Base-by-base conservation (phyloP, 2,113 vertebrate genomes). In the Atrichornis clamosus region DNA sequence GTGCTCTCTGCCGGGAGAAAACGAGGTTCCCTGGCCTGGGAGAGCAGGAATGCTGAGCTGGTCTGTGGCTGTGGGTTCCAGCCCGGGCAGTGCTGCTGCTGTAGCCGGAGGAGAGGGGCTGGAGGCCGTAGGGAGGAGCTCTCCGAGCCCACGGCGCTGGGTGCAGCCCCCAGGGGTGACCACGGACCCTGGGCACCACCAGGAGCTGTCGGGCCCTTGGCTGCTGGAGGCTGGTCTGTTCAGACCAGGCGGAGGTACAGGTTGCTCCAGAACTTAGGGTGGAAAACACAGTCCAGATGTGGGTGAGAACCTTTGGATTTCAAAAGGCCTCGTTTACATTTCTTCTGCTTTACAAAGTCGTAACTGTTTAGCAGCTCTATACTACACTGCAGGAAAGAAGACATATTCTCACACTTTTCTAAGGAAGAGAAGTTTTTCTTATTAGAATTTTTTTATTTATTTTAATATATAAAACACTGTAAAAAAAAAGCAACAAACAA, bases 401-500 rank as follows among this genome's bases (percentile, higher is more conserved):
- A 86, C 94, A 46, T 75, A 91, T 95, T 95, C 96, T 97, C 97
- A 96, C 97, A 97, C 97, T 98, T 98, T 98, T 98, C 98, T 98
- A 98, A 98, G 98, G 98, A 97, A 98, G 97, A 98, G 98, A 98
- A 97, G 96, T 32, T 98, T 98, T 98, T 98, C 98, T 98, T 98
- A 98, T 96, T 97, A 98, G 97, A 96, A 97, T 96, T 98, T 98
- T 89, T 95, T 97, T 94, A 98, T 99, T 99, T 99, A 99, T 99
- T 99, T 99, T 98, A 98, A 98, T 98, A 98, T 98, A 97, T 98
- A 97, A 98, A 98, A 99, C 98, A 97, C 98, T 98, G 98, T 98
- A 76, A 69, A 95, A 85, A 95, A 93, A 97, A 97, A 96, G 72
- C 33, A 83, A 24, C 62, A 82, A 97, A 96, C 87, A 84, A 97